Evolutionary conservation across 2,797 vertebrate genomes (phyloP), one percentile per base, ranked within the genome.

Genomic region (Lateolabrax maculatus): DNA sequence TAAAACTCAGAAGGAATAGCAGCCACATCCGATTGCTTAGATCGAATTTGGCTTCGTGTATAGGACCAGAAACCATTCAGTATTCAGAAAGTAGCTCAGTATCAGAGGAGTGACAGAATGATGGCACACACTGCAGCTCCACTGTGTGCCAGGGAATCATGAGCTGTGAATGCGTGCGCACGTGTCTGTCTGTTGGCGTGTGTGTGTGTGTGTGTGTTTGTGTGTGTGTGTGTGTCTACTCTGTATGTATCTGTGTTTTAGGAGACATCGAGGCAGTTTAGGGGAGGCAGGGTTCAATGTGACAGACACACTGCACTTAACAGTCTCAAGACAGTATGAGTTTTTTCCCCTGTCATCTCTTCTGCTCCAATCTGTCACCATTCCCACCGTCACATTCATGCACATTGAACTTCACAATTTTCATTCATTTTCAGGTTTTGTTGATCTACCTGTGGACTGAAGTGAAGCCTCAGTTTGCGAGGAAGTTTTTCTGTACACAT

Each of bases 31-130:
- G 71, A 63, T 81, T 71, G 75, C 60, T 41, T 36, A 43, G 64
- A 68, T 70, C 11, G 34, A 63, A 68, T 83, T 46, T 77, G 70
- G 67, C 82, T 60, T 65, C 46, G 1, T 58, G 41, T 56, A 48
- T 5, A 52, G 57, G 74, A 77, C 49, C 84, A 81, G 77, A 77
- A 71, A 78, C 43, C 70, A 74, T 79, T 92, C 86, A 70, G 86
- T 80, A 85, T 90, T 87, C 71, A 68, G 84, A 77, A 69, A 77
- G 83, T 79, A 70, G 87, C 83, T 90, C 85, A 10, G 61, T 87
- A 72, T 79, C 80, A 60, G 80, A 84, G 72, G 70, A 84, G 81
- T 85, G 90, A 90, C 93, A 92, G 87, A 87, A 81, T 85, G 86
- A 92, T 89, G 87, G 87, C 86, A 75, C 81, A 73, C 57, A 46